Base-by-base conservation (phyloP, 2,113 vertebrate genomes). In the Syrmaticus mikado region DNA sequence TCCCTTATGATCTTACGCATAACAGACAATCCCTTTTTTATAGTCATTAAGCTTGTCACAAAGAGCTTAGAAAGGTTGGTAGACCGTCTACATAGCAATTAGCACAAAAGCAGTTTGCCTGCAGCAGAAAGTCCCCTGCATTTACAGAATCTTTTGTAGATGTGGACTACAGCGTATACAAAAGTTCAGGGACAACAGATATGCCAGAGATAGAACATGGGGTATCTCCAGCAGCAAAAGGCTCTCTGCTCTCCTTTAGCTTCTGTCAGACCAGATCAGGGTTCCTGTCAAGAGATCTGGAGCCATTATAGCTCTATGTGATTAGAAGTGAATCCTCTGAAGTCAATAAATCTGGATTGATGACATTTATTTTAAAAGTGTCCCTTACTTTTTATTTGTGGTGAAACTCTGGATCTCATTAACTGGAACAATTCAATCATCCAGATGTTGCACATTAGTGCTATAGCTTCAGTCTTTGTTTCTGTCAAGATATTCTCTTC, bases 101-200 rank as follows among this genome's bases (percentile, higher is more conserved):
- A n/a, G 38, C 30, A 32, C 24, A 65, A 65, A 77, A 11, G 45
- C 21, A 87, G 32, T n/a, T 38, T 27, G 28, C 32, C 19, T 15
- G 28, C 28, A 70, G n/a, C 11, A 46, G 45, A 17, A 81, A 66
- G 58, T 18, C 13, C n/a, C 19, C 13, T 57, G 19, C 10, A 0
- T 64, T 76, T 45, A 58, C n/a, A 79, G 25, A 87, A 68, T 77
- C 5, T 28, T 78, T n/a, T 76, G 36, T 32, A 40, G 45, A 21
- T 43, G 32, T 1, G 1, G 0, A 41, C 57, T 74, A 74, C 90
- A 82, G 16, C 1, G 0, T 20, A 5, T 41, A 34, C 22, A 36
- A 34, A 89, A 84, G 8, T 52, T 53, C 34, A 75, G 32, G 38
- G 6, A 45, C 32, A 60, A 21, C 25, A 72, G 22, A 34, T 72